Evolutionary conservation across 2,797 vertebrate genomes (phyloP).

Genomic region (Carcharodon carcharias): DNA sequence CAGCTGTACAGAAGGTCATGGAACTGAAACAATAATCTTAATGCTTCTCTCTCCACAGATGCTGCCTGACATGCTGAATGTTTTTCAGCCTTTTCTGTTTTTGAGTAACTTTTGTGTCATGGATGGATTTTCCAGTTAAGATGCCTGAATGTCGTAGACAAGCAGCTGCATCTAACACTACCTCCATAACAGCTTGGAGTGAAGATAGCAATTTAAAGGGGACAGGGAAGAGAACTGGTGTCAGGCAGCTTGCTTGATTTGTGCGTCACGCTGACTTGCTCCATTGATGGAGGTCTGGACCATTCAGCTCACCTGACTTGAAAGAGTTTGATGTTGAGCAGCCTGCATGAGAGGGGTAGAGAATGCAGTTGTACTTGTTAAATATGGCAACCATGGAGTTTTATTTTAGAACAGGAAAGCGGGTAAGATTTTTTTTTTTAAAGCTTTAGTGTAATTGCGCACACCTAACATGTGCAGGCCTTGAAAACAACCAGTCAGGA

Average conservation of each 20-base stretch:
- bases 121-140: constrained; percentile 2
- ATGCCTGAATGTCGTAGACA: background rate
- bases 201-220: background rate
- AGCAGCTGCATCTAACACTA: background rate
- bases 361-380: background rate
- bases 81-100: background rate
- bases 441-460: background rate
- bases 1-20: background rate
- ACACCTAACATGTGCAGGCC: background rate
- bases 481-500: constrained; percentile 19
- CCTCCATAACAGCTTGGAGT: background rate
- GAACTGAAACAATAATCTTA: background rate
- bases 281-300: background rate
- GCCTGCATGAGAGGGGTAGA: background rate
- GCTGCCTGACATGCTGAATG: background rate
- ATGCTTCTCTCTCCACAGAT: background rate
- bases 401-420: background rate
- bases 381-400: background rate
- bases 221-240: background rate
- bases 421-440: constrained; percentile 4
- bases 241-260: background rate
- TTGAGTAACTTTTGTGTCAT: background rate
- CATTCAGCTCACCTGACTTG: background rate
- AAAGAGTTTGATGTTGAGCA: background rate
- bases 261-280: background rate